Evolutionary conservation across 1,140 invertebrate species (phyloP).

Genomic region (Drosophila quadrilineata): DNA sequence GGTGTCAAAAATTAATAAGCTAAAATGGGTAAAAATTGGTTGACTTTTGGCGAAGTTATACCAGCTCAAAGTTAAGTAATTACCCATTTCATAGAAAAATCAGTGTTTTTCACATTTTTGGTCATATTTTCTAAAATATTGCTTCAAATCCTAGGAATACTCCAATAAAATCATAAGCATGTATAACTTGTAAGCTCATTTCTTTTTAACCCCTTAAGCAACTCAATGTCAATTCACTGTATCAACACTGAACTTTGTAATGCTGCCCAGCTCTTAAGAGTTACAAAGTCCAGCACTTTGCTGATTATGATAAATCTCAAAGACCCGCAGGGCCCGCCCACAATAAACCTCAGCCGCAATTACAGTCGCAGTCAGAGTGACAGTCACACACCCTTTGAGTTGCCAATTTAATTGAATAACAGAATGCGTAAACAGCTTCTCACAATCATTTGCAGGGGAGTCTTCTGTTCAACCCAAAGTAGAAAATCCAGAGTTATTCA

Average conservation of each 20-base stretch:
- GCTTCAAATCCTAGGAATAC: too few relatives aligned
- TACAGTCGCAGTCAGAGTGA: not conserved
- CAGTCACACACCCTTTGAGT: constrained; percentile 45
- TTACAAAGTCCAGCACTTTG: constrained; percentile 40
- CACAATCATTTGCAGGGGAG: constrained; percentile 66
- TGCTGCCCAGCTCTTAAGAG: constrained; percentile 13
- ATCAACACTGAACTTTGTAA: constrained; percentile 57
- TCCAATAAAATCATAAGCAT: too few relatives aligned
- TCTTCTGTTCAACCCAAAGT: constrained; percentile 12
- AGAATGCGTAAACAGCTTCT: constrained; percentile 48
- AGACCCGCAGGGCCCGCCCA: constrained; percentile 14
- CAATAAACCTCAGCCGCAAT: not conserved
- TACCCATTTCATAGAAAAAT: too few relatives aligned
- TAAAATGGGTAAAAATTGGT: too few relatives aligned
- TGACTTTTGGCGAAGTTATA: too few relatives aligned
- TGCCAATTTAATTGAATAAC: constrained; percentile 72
- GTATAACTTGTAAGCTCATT: not conserved
- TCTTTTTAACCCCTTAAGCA: constrained; percentile 10
- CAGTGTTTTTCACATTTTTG: too few relatives aligned
- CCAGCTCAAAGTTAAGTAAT: too few relatives aligned
- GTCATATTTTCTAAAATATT: too few relatives aligned
- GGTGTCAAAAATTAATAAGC: too few relatives aligned
- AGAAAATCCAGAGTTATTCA: constrained; percentile 14
- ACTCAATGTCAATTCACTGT: constrained; percentile 44
- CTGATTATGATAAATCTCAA: constrained; percentile 45